A percentile compares a stretch with the other conserved stretches of the same genome.
These are phyloP conservation scores for Cliona cf. orientalis DNA, from an alignment of 37 sponge, comb jelly and placozoan genomes.

Conservation along the genomic window DNA sequence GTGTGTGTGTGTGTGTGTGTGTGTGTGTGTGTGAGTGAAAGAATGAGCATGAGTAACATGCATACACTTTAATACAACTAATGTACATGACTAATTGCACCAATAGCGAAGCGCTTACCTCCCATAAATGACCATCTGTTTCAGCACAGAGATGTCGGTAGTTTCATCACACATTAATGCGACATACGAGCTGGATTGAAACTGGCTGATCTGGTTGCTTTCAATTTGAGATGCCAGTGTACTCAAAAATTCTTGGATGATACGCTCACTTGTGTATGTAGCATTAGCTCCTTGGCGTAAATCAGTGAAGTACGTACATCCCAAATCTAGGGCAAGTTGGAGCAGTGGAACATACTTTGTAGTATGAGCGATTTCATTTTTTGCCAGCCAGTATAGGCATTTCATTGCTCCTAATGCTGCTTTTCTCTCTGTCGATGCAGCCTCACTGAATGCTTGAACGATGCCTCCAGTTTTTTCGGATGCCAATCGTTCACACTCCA, in stretches of 20 bases:
- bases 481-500: neutral
- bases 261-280: conserved; percentile 24
- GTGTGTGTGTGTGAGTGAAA: no score
- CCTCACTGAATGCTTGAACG: conserved; percentile 20
- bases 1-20: no score
- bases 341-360: conserved; percentile 37
- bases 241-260: conserved; percentile 31
- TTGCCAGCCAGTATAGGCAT: conserved; percentile 59
- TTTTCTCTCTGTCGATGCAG: conserved; percentile 9
- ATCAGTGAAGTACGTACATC: conserved; percentile 33
- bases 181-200: conserved; percentile 6
- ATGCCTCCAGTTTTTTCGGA: conserved; percentile 28
- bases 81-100: no score
- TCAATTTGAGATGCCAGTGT: conserved; percentile 2
- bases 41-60: no score
- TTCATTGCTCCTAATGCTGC: conserved; percentile 49
- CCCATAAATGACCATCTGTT: conserved; percentile 44
- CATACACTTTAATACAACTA: no score
- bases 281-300: conserved; percentile 43
- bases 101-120: no score
- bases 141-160: conserved; percentile 40
- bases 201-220: neutral
- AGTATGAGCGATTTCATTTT: conserved; percentile 54
- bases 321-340: conserved; percentile 22
- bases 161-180: conserved; percentile 34